Evolutionary conservation across 2,888 invertebrate genomes (phyloP).

Genomic region (Auanema freiburgensis): DNA sequence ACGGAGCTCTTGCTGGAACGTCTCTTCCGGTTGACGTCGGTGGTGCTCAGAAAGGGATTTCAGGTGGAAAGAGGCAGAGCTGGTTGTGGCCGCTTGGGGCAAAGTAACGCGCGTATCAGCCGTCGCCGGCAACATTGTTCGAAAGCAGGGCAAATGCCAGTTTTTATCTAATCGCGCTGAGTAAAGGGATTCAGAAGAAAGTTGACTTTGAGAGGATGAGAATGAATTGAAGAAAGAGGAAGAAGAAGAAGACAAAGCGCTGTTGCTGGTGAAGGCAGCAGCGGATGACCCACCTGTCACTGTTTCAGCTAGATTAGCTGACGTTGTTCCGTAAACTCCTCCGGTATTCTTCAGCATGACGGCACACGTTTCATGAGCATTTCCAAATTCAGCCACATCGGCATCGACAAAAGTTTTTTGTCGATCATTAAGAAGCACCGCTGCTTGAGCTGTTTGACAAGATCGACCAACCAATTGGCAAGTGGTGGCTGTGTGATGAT

Average conservation of each 20-base stretch:
- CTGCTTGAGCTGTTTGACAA: slow-evolving; percentile 4
- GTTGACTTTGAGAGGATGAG: too few relatives aligned
- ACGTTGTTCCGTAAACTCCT: slow-evolving; percentile 38
- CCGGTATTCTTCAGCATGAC: slow-evolving; percentile 60
- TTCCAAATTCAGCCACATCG: slow-evolving; percentile 45
- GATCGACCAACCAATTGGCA: slow-evolving; percentile 7
- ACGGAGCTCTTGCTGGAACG: slow-evolving; percentile 30
- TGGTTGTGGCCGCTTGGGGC: slow-evolving; percentile 8
- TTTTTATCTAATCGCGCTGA: slow-evolving; percentile 13
- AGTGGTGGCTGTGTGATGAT: slow-evolving; percentile 12
- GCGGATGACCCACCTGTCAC: slow-evolving; percentile 48
- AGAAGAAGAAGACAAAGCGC: too few relatives aligned
- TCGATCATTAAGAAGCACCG: slow-evolving; percentile 25
- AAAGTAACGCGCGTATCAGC: slow-evolving; percentile 12
- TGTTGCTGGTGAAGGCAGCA: too few relatives aligned
- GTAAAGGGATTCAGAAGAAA: too few relatives aligned
- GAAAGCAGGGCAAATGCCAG: slow-evolving; percentile 22
- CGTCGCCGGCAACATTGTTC: slow-evolving; percentile 21
- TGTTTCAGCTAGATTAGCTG: slow-evolving; percentile 43
- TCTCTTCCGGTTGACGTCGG: neutral
- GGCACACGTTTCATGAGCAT: slow-evolving; percentile 55
- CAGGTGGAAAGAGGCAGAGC: slow-evolving; percentile 24
- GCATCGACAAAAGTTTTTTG: slow-evolving; percentile 27
- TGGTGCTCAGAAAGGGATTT: slow-evolving; percentile 18
- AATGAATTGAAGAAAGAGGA: too few relatives aligned